A percentile compares a stretch with the other conserved stretches of the same genome.
Evolutionary conservation across 2,888 invertebrate genomes (phyloP).

Genomic region (Nomada hirtipes): DNA sequence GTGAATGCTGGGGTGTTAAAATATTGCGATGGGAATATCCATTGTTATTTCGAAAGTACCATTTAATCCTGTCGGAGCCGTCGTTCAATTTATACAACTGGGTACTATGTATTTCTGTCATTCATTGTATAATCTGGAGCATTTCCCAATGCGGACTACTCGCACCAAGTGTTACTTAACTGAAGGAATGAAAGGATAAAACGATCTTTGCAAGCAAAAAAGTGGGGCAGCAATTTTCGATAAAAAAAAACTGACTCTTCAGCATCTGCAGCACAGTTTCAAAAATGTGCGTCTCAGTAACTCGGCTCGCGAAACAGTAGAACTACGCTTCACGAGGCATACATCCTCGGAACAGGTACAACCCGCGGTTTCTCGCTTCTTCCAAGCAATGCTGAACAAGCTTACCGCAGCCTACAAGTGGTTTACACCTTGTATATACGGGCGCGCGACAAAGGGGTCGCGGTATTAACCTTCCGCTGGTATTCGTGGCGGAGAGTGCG

Average conservation of each 20-base stretch:
- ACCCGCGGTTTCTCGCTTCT: conserved; percentile 1
- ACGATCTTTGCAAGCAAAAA: no score
- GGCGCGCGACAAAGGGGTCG: conserved; percentile 37
- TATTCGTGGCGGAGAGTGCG: conserved; percentile 60
- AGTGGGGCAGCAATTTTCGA: no score
- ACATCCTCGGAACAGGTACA: not conserved
- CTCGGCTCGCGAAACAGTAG: not conserved
- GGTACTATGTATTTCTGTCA: no score
- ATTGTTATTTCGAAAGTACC: no score
- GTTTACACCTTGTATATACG: conserved; percentile 34
- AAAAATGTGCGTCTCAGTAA: not conserved
- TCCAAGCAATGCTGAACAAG: not conserved
- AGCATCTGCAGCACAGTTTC: not conserved
- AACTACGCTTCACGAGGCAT: not conserved
- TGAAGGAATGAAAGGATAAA: no score
- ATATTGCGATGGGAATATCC: no score
- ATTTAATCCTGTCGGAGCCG: no score
- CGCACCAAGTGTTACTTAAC: no score
- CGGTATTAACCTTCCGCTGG: conserved; percentile 36
- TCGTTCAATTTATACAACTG: no score
- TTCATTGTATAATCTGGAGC: no score
- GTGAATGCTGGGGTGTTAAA: not conserved
- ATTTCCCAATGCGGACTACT: no score
- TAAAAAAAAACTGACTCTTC: no score
- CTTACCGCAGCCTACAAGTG: conserved; percentile 8